A percentile compares a stretch with the other conserved stretches of the same genome.
Conservation (phyloP, 1,140 invertebrate species). For the Drosophila serrata region DNA sequence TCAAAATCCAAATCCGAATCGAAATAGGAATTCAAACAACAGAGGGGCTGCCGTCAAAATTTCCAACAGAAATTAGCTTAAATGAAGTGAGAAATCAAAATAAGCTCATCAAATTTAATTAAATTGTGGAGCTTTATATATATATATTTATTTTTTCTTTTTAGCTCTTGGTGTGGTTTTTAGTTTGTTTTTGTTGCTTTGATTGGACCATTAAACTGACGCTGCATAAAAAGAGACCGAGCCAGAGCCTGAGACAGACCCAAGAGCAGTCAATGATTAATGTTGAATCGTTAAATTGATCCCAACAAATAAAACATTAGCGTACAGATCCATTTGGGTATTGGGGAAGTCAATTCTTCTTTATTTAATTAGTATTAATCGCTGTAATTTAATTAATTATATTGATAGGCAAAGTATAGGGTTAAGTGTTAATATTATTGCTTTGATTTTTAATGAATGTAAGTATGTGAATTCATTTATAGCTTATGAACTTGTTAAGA, state of each 20-base stretch:
- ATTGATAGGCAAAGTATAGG: background rate
- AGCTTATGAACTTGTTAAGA: too few species aligned
- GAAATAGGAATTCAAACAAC: slow-evolving; percentile 22
- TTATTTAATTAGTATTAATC: slow-evolving; percentile 36
- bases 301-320: slow-evolving; percentile 14
- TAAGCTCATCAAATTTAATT: slow-evolving; percentile 80
- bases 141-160: slow-evolving; percentile 7
- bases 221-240: slow-evolving; percentile 53
- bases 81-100: slow-evolving; percentile 83
- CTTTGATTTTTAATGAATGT: too few species aligned
- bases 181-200: slow-evolving; percentile 23
- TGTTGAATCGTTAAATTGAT: slow-evolving; percentile 31
- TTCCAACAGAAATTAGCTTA: slow-evolving; percentile 73
- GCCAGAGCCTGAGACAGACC: background rate
- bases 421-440: background rate
- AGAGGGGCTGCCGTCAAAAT: slow-evolving; percentile 45
- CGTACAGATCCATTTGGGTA: slow-evolving; percentile 3
- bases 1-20: slow-evolving; percentile 45
- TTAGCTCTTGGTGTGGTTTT: slow-evolving; percentile 10
- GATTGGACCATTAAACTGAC: slow-evolving; percentile 70
- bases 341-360: slow-evolving; percentile 16
- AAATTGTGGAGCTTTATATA: slow-evolving; percentile 63
- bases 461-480: background rate
- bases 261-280: slow-evolving; percentile 31
- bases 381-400: slow-evolving; percentile 8